Conservation (phyloP, 1,140 invertebrate species). For the Artemia franciscana region DNA sequence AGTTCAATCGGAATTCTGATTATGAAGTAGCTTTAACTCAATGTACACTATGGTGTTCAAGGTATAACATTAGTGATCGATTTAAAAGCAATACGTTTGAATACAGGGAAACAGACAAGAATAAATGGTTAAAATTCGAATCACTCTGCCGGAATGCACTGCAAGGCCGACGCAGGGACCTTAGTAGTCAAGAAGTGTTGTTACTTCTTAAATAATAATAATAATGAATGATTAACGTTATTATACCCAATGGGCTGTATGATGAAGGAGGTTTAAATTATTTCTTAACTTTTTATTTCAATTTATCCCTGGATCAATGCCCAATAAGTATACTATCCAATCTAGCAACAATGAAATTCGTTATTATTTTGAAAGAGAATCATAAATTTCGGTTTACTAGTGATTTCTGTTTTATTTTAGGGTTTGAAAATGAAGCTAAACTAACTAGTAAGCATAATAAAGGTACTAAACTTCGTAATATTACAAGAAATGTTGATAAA, state of each 20-base stretch:
- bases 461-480: background rate
- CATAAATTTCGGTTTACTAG: background rate
- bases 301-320: background rate
- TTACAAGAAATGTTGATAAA: background rate
- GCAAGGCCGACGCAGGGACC: no score
- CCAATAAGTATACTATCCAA: background rate
- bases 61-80: background rate
- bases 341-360: background rate
- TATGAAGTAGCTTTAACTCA: background rate
- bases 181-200: no score
- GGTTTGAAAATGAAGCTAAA: background rate
- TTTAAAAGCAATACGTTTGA: background rate
- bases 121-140: no score
- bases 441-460: background rate
- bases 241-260: background rate
- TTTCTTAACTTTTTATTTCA: background rate
- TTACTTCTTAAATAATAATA: no score
- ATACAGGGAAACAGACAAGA: background rate
- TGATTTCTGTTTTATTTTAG: background rate
- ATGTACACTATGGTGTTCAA: background rate
- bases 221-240: background rate
- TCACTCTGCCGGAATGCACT: no score
- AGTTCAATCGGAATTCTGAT: no score
- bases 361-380: background rate
- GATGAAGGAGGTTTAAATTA: background rate